These are phyloP conservation scores for Apostichopus japonicus DNA, from an alignment of 35 echinoderm and acorn worm genomes.

Conservation along the genomic window DNA sequence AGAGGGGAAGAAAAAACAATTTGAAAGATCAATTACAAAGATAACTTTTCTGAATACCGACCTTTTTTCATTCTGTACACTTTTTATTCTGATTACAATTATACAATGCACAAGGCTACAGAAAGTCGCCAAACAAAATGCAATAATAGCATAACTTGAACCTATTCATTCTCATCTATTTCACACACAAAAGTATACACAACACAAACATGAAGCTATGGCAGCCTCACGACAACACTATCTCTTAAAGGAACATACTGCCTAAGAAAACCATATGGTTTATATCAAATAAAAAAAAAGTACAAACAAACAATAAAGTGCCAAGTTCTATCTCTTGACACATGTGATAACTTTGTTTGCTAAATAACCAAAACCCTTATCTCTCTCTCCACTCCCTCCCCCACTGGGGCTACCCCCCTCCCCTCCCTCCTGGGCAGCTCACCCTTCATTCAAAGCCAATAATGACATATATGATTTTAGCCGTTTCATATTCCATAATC, in stretches of 20 bases:
- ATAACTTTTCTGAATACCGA: too few relatives aligned
- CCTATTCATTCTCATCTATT: constrained; percentile 36
- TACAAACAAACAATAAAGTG: background rate
- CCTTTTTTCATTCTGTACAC: constrained; percentile 13
- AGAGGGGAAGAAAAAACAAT: too few relatives aligned
- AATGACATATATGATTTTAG: too few relatives aligned
- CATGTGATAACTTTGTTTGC: background rate
- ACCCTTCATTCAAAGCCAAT: too few relatives aligned
- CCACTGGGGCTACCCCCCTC: background rate
- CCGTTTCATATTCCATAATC: too few relatives aligned
- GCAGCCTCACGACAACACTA: constrained; percentile 11
- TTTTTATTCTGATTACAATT: constrained; percentile 55
- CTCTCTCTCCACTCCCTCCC: background rate
- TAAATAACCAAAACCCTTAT: background rate
- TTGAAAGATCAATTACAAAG: too few relatives aligned
- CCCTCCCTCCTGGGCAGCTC: background rate
- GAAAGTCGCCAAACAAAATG: constrained; percentile 44
- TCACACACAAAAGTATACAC: constrained; percentile 54
- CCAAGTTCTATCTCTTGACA: background rate
- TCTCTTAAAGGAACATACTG: background rate
- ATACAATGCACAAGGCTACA: constrained; percentile 54
- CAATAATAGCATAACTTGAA: constrained; percentile 20
- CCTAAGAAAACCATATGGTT: background rate
- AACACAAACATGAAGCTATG: constrained; percentile 40
- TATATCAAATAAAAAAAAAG: background rate